Conservation (phyloP, 2,113 vertebrate genomes). For the Oreotrochilus melanogaster region DNA sequence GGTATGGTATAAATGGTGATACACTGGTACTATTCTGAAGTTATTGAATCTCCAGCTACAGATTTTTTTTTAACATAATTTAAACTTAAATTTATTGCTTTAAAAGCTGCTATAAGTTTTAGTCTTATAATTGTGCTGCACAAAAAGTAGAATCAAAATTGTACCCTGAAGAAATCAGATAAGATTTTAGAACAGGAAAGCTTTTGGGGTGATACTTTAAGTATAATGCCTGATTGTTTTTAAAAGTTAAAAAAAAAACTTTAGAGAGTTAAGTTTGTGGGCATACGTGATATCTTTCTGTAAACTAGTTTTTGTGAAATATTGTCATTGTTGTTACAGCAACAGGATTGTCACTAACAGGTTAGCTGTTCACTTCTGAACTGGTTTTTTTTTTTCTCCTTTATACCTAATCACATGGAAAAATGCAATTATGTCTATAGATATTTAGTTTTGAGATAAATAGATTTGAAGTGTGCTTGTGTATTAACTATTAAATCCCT, state of each 20-base stretch:
- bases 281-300: background rate
- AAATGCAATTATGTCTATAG: too few relatives aligned
- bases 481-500: background rate
- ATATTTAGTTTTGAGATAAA: background rate
- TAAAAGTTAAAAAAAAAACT: background rate
- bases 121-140: background rate
- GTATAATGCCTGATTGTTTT: background rate
- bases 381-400: background rate
- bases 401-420: too few relatives aligned
- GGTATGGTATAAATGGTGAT: background rate
- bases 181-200: background rate
- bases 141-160: background rate
- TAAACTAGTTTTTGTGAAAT: background rate
- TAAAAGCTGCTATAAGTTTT: background rate
- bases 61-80: too few relatives aligned
- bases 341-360: background rate
- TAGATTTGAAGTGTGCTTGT: background rate
- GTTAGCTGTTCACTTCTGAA: background rate
- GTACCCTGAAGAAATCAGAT: background rate
- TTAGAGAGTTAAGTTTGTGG: background rate
- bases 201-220: background rate
- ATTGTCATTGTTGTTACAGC: background rate
- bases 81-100: background rate
- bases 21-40: background rate
- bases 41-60: background rate